Evolutionary conservation across 2,888 invertebrate species (phyloP), one percentile per base, ranked within the genome.

Genomic region (Villa cingulata): DNA sequence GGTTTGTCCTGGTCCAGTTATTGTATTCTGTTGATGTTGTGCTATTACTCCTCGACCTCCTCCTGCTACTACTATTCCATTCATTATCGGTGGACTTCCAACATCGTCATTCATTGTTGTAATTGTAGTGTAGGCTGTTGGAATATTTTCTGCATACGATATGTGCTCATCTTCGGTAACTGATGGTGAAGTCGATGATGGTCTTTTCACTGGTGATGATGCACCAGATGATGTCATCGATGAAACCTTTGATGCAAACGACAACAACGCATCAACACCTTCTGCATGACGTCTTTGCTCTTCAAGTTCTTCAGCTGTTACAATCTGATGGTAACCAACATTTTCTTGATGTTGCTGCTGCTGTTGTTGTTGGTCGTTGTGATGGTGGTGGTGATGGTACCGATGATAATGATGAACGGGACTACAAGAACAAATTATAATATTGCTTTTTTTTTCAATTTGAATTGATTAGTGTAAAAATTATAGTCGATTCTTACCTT

Each of bases 231-330:
- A 45, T 41, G 49, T 38, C 48, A 53, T 52, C 29, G 59, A 56
- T 16, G 73, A 71, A 34, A 62, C 65, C 37, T 76, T 76, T 7
- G 83, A 83, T 1, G 86, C 86, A 48, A 86, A 70, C 62, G 86
- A 85, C 40, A 86, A 70, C 52, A 86, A 68, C 0, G 85, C 86
- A 59, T 86, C 84, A 0, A 86, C 86, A 49, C 86, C 86, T 63
- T 85, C 85, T 38, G 80, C 82, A 54, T 84, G 81, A 58, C 80
- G 79, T 54, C 81, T 73, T 57, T 77, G 78, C 63, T 82, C 81
- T 56, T 80, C 81, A 42, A 78, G 70, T 57, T 79, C 78, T 55
- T 70, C 66, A 45, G 65, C 63, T 39, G 64, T 62, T 32, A 67
- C 60, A 52, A 62, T 17, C 16, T 36, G 19, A 18, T 32, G 29